A percentile compares a stretch with the other conserved stretches of the same genome.
Evolutionary conservation across 1,140 invertebrate genomes (phyloP).

Genomic region (Calosoma granatense): DNA sequence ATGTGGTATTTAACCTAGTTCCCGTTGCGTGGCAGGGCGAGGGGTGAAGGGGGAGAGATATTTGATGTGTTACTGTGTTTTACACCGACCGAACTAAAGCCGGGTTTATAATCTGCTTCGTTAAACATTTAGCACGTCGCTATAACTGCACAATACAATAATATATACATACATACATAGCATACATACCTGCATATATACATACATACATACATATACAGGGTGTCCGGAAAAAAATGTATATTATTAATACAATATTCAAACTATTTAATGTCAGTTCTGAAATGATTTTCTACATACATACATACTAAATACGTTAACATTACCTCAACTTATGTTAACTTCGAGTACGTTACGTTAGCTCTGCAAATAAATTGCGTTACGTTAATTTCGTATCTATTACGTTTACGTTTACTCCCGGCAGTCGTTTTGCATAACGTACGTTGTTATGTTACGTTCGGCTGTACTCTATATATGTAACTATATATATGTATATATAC

Average conservation of each 20-base stretch:
- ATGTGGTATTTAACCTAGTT: neutral
- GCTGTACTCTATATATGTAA: too few relatives aligned
- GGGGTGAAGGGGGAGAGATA: neutral
- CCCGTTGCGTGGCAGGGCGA: neutral
- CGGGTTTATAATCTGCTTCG: neutral
- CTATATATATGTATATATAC: too few relatives aligned
- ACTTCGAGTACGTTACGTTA: neutral
- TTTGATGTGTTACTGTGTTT: neutral
- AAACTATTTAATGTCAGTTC: neutral
- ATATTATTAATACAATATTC: neutral
- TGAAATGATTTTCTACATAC: too few relatives aligned
- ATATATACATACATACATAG: neutral
- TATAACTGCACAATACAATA: too few relatives aligned
- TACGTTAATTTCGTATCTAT: too few relatives aligned
- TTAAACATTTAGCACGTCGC: neutral
- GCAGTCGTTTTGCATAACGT: neutral
- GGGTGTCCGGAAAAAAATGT: too few relatives aligned
- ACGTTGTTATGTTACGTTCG: neutral
- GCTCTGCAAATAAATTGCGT: neutral
- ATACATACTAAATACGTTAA: too few relatives aligned
- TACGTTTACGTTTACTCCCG: neutral
- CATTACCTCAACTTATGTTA: too few relatives aligned
- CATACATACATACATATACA: conserved; percentile 1
- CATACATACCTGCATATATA: neutral
- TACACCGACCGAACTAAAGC: neutral